Evolutionary conservation across 2,888 invertebrate species (phyloP).

Genomic region (Rapana venosa): DNA sequence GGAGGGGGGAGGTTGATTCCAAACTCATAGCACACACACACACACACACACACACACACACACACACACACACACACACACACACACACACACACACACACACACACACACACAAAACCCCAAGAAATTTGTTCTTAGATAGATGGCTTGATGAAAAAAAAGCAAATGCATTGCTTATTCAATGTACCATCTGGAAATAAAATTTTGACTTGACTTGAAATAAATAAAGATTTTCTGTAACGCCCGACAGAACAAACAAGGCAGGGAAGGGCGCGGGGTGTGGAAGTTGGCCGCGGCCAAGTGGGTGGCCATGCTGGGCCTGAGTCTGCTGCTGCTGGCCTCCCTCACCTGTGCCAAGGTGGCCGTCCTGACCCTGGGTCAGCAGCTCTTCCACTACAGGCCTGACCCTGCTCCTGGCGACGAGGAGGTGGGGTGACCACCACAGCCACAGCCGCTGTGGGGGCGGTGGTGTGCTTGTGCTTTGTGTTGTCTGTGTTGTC

Average conservation of each 20-base stretch:
- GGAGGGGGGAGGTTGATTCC: too few species aligned
- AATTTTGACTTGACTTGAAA: neutral
- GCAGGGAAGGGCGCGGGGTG: neutral
- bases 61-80: neutral
- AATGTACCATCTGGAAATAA: neutral
- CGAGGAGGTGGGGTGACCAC: neutral
- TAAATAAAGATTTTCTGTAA: too few species aligned
- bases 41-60: slow-evolving; percentile 16
- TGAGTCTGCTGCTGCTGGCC: slow-evolving; percentile 49
- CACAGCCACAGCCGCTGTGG: too few species aligned
- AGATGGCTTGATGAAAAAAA: too few species aligned
- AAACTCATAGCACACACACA: slow-evolving; percentile 12
- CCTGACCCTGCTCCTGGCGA: neutral
- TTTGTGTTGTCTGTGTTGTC: too few species aligned
- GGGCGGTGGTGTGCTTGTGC: too few species aligned
- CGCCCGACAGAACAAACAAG: neutral
- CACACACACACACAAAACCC: neutral
- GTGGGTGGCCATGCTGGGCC: slow-evolving; percentile 57
- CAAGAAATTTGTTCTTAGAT: too few species aligned
- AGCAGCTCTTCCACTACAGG: slow-evolving; percentile 43
- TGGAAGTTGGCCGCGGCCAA: slow-evolving; percentile 51
- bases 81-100: neutral
- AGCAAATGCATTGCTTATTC: too few species aligned
- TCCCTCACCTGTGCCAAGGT: slow-evolving; percentile 55
- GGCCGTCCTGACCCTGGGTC: slow-evolving; percentile 52